Evolutionary conservation across 1,140 invertebrate genomes (phyloP), one percentile per base, ranked within the genome.

Genomic region (Thaumetopoea pityocampa): DNA sequence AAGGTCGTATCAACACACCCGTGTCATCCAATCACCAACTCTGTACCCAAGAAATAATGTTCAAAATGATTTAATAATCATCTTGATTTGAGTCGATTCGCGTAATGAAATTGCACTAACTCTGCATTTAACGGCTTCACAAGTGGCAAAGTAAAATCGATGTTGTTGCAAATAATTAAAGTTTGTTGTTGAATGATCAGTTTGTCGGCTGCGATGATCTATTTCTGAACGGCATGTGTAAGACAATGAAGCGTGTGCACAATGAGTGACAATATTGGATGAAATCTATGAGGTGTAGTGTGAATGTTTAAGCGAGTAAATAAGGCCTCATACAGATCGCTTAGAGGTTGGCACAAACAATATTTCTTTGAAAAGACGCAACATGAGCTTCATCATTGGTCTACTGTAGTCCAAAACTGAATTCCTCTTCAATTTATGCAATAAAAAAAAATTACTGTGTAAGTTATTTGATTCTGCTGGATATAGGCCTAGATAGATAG

Each of bases 41-140:
- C 17, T 29, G 17, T 6, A 11, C 24, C 1, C 5, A 29, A 1
- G 16, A 4, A n/a, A 29, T 20, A 40, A 9, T 20, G 36, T 11
- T 9, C 26, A 40, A 20, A 40, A 29, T 40, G 28, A 40, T 29
- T 29, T 29, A n/a, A 29, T 18, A 27, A 12, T 7, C 11, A 7
- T 5, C n/a, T 18, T 5, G 26, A 29, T 20, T 20, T 40, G 36
- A 29, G 23, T 40, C 29, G 26, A 40, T 29, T 29, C 15, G 22
- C 36, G 9, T 29, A 29, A 40, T 40, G 26, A 18, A 40, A 29
- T 40, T 40, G 26, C 20, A 40, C 29, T 18, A 12, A 29, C 11
- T 29, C 36, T 40, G 36, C 36, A 15, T 40, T 40, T 40, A 40
- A 40, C 36, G 36, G 26, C 36, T 38, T 40, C 29, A 19, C 22